A percentile compares a stretch with the other conserved stretches of the same genome.
phyloP scores from a whole-genome alignment of 2,113 vertebrate species.

The Nansenia antarctica region DNA sequence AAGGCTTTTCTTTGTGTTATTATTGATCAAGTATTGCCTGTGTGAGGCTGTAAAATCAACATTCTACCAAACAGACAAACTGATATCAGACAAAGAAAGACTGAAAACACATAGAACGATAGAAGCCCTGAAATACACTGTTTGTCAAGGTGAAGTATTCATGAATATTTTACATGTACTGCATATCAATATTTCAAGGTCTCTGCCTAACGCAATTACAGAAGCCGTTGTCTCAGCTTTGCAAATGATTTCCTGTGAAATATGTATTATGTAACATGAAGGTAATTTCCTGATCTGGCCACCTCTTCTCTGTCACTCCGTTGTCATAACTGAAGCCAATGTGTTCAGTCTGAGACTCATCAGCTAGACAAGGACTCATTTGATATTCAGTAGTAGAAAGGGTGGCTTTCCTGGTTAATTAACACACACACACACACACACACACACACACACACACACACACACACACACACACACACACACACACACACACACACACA shows the following conservation, averaged over 20 bases:
- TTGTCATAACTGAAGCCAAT: neutral
- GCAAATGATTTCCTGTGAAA: neutral
- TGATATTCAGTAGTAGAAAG: slow-evolving; percentile 6
- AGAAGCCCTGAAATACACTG: neutral
- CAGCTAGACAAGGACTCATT: slow-evolving; percentile 3
- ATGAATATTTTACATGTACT: slow-evolving; percentile 5
- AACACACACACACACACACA: slow-evolving; percentile 25
- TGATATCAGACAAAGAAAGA: neutral
- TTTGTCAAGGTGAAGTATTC: neutral
- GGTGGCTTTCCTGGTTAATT: slow-evolving; percentile 19
- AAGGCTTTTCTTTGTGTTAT: neutral
- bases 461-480: slow-evolving; percentile 16
- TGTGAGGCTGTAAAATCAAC: neutral
- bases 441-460: slow-evolving; percentile 23
- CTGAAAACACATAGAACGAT: neutral
- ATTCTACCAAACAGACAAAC: neutral
- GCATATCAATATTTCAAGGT: slow-evolving; percentile 19
- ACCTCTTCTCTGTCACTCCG: neutral
- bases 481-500: slow-evolving; percentile 20
- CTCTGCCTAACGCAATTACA: slow-evolving; percentile 10
- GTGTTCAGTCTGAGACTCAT: neutral
- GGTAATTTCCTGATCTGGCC: neutral
- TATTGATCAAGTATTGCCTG: neutral
- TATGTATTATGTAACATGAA: too few species aligned
- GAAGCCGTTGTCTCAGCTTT: neutral